phyloP scores from a whole-genome alignment of 2,888 invertebrate genomes.

The Hydropsyche betteni region DNA sequence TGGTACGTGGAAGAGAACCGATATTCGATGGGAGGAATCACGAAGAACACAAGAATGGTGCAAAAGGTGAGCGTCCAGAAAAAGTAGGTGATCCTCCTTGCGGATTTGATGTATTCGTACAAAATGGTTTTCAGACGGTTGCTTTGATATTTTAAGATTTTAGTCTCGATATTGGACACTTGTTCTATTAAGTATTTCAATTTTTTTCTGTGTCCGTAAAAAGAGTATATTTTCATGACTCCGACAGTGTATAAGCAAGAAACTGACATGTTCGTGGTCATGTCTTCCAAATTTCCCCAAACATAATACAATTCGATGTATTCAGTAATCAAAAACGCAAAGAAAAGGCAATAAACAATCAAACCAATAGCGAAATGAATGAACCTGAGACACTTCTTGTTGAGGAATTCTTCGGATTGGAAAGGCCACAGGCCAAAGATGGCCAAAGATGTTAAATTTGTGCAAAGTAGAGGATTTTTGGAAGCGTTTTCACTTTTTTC shows the following conservation, averaged over 20 bases:
- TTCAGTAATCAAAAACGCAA: constrained; percentile 47
- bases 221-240: constrained; percentile 43
- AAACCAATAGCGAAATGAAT: constrained; percentile 39
- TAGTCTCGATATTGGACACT: constrained; percentile 39
- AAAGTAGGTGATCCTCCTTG: constrained; percentile 43
- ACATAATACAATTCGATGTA: constrained; percentile 45
- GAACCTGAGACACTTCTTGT: constrained; percentile 35
- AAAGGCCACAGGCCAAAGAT: constrained; percentile 47
- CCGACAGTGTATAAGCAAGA: constrained; percentile 46
- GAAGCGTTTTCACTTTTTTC: background rate
- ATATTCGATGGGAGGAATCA: constrained; percentile 48
- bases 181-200: constrained; percentile 34
- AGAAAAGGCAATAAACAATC: constrained; percentile 38
- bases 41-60: constrained; percentile 43
- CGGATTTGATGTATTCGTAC: constrained; percentile 32
- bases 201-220: constrained; percentile 43
- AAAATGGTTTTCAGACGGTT: constrained; percentile 30
- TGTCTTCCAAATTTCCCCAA: constrained; percentile 47
- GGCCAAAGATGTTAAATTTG: constrained; percentile 44
- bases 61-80: constrained; percentile 45
- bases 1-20: constrained; percentile 42
- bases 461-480: constrained; percentile 38
- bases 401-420: constrained; percentile 40
- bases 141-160: constrained; percentile 39
- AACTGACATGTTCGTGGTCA: constrained; percentile 49